A percentile compares a stretch with the other conserved stretches of the same genome.
These are phyloP conservation scores for Neoarius graeffei DNA, from an alignment of 2,113 vertebrate genomes.

Conservation along the genomic window DNA sequence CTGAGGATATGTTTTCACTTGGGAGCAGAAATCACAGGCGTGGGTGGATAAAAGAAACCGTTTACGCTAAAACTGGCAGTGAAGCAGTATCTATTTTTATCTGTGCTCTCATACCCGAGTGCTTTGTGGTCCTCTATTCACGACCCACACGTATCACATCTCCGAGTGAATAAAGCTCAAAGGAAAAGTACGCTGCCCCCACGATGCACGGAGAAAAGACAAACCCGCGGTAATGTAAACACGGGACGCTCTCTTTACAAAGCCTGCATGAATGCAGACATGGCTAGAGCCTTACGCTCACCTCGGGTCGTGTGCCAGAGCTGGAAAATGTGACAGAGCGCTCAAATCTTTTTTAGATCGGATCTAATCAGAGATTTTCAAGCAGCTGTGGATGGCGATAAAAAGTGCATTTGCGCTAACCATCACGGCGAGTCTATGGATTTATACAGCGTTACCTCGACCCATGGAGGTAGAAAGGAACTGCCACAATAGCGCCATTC, in stretches of 20 bases:
- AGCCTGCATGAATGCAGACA: conserved; percentile 39
- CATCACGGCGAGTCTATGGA: conserved; percentile 15
- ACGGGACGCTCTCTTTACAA: conserved; percentile 62
- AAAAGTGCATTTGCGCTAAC: conserved; percentile 15
- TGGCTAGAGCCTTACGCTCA: conserved; percentile 64
- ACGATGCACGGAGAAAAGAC: conserved; percentile 65
- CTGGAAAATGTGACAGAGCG: conserved; percentile 61
- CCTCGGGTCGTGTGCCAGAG: conserved; percentile 44
- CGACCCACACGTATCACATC: conserved; percentile 70
- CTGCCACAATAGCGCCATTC: background rate
- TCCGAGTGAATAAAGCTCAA: conserved; percentile 68
- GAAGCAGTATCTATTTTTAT: conserved; percentile 55
- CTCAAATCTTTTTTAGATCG: conserved; percentile 48
- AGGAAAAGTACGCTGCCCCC: conserved; percentile 58
- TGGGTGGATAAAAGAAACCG: conserved; percentile 27
- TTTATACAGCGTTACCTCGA: conserved; percentile 45
- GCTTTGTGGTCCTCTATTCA: conserved; percentile 73
- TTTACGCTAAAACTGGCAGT: conserved; percentile 24
- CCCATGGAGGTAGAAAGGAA: background rate
- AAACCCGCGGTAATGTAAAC: conserved; percentile 68
- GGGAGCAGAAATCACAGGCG: conserved; percentile 1
- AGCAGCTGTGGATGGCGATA: conserved; percentile 31
- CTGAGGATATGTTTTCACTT: background rate
- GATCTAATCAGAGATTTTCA: conserved; percentile 33
- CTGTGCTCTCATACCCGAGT: conserved; percentile 51